Percentiles rank a stretch among this genome's conserved stretches.
Conservation (phyloP, 1,140 invertebrate species). For the Drosophila pandora region DNA sequence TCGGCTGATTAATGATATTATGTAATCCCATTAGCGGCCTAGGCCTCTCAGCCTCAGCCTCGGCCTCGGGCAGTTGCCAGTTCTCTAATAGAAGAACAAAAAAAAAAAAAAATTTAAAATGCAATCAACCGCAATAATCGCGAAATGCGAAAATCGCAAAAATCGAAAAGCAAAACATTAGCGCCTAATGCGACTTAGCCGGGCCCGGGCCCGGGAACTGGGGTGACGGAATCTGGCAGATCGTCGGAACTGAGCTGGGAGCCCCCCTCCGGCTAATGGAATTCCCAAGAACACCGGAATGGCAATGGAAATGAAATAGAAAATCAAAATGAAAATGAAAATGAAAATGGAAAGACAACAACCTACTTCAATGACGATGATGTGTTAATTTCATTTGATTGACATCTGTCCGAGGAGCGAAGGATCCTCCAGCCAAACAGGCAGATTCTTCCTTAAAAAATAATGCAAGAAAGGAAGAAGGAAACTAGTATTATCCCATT, state of each 20-base stretch:
- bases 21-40: constrained; percentile 64
- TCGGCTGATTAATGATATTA: constrained; percentile 78
- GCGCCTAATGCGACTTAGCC: constrained; percentile 61
- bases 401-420: constrained; percentile 64
- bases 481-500: constrained; percentile 13
- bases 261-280: constrained; percentile 31
- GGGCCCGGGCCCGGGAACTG: not conserved
- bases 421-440: constrained; percentile 12
- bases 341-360: not conserved
- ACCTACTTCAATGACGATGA: constrained; percentile 58
- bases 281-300: constrained; percentile 11
- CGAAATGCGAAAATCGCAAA: constrained; percentile 36
- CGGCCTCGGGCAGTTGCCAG: constrained; percentile 12
- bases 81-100: constrained; percentile 13
- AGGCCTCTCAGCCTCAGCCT: constrained; percentile 10
- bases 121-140: constrained; percentile 76
- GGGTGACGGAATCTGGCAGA: not conserved
- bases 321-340: not conserved
- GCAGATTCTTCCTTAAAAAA: constrained; percentile 53
- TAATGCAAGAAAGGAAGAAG: not conserved
- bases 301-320: not conserved
- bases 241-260: constrained; percentile 19
- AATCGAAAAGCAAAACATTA: constrained; percentile 59
- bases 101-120: constrained; percentile 30
- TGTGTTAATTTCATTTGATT: constrained; percentile 78